Base-by-base conservation (phyloP, 2,888 invertebrate genomes). In the Allophyes oxyacanthae region DNA sequence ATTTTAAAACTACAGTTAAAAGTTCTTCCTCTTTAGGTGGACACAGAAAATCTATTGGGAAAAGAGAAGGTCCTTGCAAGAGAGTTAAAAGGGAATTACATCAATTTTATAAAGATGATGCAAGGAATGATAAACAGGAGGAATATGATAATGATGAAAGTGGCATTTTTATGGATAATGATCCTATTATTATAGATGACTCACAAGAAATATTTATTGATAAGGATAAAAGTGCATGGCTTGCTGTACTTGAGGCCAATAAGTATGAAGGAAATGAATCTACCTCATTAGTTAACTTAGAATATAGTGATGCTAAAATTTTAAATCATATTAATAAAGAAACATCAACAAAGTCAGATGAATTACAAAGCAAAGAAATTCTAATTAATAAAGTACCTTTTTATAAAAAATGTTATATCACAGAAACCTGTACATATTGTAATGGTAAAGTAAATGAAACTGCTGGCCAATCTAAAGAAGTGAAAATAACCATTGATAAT, bases 141-240 rank as follows among this genome's bases (percentile, higher is more conserved):
- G 32, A 61, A 36, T 46, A 51, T 58, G 75, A 75, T 25, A 79
- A 85, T 62, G 82, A 87, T 77, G 89, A 91, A 63, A 91, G 87
- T 85, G 88, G 85, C 7, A 87, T 87, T 62, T 82, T 81, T 56
- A 75, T 87, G 57, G 86, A 89, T 76, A 83, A 88, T 79, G 87
- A 88, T 36, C 64, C 69, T 33, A 83, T 85, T 67, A 64, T 84
- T 4, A 87, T 92, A 67, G 82, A 90, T 71, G 89, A 89, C 54
- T 83, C 86, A 40, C 84, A 84, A 67, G 81, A 64, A 20, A 51
- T 49, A 20, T 68, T 71, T 50, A 78, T 84, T 51, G 90, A 92
- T 77, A 93, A 92, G 78, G 93, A 94, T 76, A 79, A 66, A 70
- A 67, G 82, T 34, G 91, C 92, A 53, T 87, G 82, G 72, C 61